Conservation (phyloP, 2,888 invertebrate species). For the Amphipyra tragopoginis region DNA sequence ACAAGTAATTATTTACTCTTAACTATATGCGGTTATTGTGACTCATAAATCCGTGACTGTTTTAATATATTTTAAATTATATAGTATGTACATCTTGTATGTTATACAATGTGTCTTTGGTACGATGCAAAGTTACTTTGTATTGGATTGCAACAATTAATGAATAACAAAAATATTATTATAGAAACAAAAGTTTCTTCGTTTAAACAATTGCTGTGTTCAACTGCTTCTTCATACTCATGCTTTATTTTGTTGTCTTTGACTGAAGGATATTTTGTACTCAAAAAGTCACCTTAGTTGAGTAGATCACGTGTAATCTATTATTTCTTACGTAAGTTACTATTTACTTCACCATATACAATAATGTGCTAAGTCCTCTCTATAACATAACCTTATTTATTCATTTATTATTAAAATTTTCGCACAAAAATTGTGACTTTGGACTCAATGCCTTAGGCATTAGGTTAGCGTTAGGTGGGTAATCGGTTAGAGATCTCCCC, state of each 20-base stretch:
- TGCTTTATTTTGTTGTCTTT: neutral
- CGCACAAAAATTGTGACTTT: too few species aligned
- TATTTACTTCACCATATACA: too few species aligned
- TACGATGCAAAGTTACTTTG: constrained; percentile 10
- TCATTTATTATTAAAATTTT: too few species aligned
- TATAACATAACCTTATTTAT: too few species aligned
- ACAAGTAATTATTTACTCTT: constrained; percentile 24
- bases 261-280: neutral
- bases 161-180: neutral
- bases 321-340: too few species aligned
- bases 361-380: too few species aligned
- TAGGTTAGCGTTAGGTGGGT: neutral
- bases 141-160: constrained; percentile 11
- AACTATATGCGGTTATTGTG: constrained; percentile 12
- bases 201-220: constrained; percentile 13
- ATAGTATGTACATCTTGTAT: constrained; percentile 1
- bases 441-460: too few species aligned
- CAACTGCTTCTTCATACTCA: neutral
- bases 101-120: too few species aligned
- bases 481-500: constrained; percentile 44
- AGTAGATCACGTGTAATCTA: too few species aligned
- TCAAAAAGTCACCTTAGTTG: neutral
- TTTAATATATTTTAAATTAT: constrained; percentile 13
- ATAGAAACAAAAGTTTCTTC: constrained; percentile 5
- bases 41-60: constrained; percentile 35